These are phyloP conservation scores for Trichacis sp. DNA, from an alignment of 2,888 invertebrate species.

Conservation along the genomic window DNA sequence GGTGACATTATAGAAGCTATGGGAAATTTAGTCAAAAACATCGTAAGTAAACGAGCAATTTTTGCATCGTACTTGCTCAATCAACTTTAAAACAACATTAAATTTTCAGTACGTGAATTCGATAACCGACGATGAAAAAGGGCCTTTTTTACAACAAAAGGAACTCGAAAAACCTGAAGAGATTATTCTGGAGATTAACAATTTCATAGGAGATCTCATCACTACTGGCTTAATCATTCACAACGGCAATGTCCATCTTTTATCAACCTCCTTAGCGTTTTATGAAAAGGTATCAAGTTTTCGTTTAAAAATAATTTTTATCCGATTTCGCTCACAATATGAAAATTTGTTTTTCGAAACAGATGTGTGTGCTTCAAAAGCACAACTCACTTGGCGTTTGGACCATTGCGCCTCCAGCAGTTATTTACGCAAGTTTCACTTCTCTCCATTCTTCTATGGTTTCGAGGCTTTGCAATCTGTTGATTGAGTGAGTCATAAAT, in stretches of 20 bases:
- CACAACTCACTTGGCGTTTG: conserved; percentile 45
- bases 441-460: conserved; percentile 51
- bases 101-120: conserved; percentile 50
- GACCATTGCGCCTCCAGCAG: conserved; percentile 56
- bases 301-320: too few species aligned
- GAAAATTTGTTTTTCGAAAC: background rate
- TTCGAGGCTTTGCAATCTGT: too few species aligned
- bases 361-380: conserved; percentile 48
- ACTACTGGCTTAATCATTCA: conserved; percentile 55
- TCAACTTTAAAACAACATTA: too few species aligned
- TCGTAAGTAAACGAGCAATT: too few species aligned
- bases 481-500: too few species aligned
- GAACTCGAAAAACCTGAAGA: conserved; percentile 48
- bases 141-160: conserved; percentile 56
- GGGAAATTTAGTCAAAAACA: conserved; percentile 51
- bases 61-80: too few species aligned
- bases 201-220: conserved; percentile 49
- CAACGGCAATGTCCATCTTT: conserved; percentile 44
- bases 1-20: conserved; percentile 57
- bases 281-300: conserved; percentile 62
- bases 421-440: conserved; percentile 60
- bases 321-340: background rate
- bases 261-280: conserved; percentile 56
- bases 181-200: conserved; percentile 45
- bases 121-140: conserved; percentile 38